Percentiles rank a stretch among this genome's conserved stretches.
Evolutionary conservation across 1,140 invertebrate species (phyloP).

Genomic region (Glossosoma conforme): DNA sequence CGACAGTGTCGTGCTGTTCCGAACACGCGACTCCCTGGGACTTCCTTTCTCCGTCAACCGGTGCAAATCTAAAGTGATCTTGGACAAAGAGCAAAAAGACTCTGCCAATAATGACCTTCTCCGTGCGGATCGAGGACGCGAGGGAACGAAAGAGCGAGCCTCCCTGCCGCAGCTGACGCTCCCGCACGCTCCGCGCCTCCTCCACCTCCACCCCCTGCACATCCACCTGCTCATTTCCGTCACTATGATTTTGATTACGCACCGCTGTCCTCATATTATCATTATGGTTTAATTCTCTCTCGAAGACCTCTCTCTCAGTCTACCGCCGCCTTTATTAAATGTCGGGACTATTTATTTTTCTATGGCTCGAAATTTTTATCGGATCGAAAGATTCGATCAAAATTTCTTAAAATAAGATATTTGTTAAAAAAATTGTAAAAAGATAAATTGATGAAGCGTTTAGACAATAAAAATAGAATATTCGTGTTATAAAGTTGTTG

Average conservation of each 20-base stretch:
- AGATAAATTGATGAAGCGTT: too few species aligned
- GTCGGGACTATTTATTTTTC: neutral
- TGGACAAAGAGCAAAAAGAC: slow-evolving; percentile 27
- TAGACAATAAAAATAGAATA: too few species aligned
- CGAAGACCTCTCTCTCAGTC: slow-evolving; percentile 1
- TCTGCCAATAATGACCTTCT: slow-evolving; percentile 38
- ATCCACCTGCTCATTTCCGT: slow-evolving; percentile 57
- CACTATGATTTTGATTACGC: slow-evolving; percentile 57
- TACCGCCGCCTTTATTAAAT: slow-evolving; percentile 7
- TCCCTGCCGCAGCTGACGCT: slow-evolving; percentile 40
- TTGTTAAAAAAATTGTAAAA: too few species aligned
- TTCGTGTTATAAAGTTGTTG: too few species aligned
- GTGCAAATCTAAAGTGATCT: slow-evolving; percentile 9
- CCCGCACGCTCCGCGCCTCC: slow-evolving; percentile 40
- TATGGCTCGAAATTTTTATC: too few species aligned
- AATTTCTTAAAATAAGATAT: too few species aligned
- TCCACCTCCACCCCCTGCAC: slow-evolving; percentile 57
- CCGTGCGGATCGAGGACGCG: slow-evolving; percentile 35
- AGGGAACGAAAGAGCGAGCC: slow-evolving; percentile 19
- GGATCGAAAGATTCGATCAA: too few species aligned
- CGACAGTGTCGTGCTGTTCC: too few species aligned
- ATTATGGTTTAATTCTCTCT: slow-evolving; percentile 45
- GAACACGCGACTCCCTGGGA: too few species aligned
- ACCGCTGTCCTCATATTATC: slow-evolving; percentile 54
- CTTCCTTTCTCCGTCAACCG: slow-evolving; percentile 7